phyloP scores from a whole-genome alignment of 2,888 invertebrate genomes.

The Phalangium opilio region DNA sequence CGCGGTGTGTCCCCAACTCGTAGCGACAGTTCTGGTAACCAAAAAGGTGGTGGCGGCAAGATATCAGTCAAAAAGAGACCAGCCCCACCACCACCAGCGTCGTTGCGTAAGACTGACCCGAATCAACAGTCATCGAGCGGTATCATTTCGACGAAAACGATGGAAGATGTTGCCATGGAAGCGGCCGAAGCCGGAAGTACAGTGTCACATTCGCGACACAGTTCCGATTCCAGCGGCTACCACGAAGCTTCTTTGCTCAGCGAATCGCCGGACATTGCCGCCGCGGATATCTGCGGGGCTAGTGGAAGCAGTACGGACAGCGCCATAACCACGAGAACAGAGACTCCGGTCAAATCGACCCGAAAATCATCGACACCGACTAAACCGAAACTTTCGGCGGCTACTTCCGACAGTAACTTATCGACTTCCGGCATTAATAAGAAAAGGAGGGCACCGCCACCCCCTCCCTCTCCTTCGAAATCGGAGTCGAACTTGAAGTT shows the following conservation, averaged over 20 bases:
- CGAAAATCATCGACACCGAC: neutral
- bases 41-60: constrained; percentile 23
- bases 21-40: constrained; percentile 34
- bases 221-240: constrained; percentile 55
- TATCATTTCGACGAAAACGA: no score
- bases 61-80: constrained; percentile 24
- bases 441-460: constrained; percentile 16
- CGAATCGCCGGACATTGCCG: constrained; percentile 38
- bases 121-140: neutral
- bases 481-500: neutral
- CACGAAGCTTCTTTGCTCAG: constrained; percentile 51
- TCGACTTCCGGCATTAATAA: constrained; percentile 1
- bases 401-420: neutral
- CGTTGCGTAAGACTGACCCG: constrained; percentile 17
- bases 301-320: constrained; percentile 6
- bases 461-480: constrained; percentile 7
- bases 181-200: constrained; percentile 20
- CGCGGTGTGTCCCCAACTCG: constrained; percentile 42
- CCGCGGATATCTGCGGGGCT: constrained; percentile 14
- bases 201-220: constrained; percentile 48
- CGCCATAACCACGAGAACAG: constrained; percentile 1
- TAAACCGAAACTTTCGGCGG: neutral
- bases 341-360: neutral
- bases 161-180: constrained; percentile 6
- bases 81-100: constrained; percentile 31